Base-by-base conservation (phyloP, 2,797 vertebrate genomes). In the Taeniopygia guttata region DNA sequence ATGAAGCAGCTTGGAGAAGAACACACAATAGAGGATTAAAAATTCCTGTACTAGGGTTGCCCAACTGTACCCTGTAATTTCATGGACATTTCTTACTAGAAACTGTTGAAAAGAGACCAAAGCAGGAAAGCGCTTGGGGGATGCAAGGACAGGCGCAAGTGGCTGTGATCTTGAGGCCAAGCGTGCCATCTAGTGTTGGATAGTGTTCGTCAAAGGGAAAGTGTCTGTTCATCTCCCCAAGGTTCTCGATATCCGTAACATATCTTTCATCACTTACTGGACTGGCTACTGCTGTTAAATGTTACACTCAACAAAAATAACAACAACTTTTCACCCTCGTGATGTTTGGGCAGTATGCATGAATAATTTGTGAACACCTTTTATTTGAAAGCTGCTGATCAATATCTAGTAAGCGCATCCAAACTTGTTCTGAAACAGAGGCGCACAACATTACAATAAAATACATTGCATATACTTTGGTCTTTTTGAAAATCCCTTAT, bases 141-240 rank as follows among this genome's bases (percentile, higher is more conserved):
- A 29, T 1, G 1, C 38, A 38, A 46, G 68, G 42, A 22, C 52
- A 4, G 3, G 69, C 19, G 19, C 19, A 18, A n/a, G 56, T 8
- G 9, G 29, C 59, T 89, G 86, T 62, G 79, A 97, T 98, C 79
- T 64, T 32, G 97, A 97, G 95, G 96, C 92, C 94, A 96, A 98
- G 96, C 11, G 84, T 97, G 97, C 98, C 98, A 98, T 96, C 98
- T 98, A 98, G 98, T 94, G 98, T 89, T 92, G 59, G 26, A 73
- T 70, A 18, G 19, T 11, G 55, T 17, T 75, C 51, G 78, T 16
- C 12, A 11, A 64, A 27, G 45, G 23, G 13, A 34, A 34, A 80
- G 38, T 10, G 2, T 8, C 45, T 16, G 11, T 10, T 30, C 5
- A 10, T 12, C 54, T 32, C 60, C 0, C 0, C 58, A 20, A 9